These are phyloP conservation scores for Penaeus chinensis DNA, from an alignment of 1,140 invertebrate genomes.

Conservation along the genomic window DNA sequence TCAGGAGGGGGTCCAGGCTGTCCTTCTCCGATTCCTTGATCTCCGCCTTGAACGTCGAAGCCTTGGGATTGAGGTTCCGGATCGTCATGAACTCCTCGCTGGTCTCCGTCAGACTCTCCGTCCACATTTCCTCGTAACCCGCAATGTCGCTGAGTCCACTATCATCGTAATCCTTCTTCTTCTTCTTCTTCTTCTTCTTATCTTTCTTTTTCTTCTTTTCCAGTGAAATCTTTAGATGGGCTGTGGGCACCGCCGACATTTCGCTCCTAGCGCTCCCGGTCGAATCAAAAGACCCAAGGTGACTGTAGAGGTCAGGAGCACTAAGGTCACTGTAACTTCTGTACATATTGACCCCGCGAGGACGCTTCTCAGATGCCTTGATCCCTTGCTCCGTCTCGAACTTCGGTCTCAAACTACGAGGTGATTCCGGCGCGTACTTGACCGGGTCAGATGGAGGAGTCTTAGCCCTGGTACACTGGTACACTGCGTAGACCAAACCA, in stretches of 20 bases:
- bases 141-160: not conserved
- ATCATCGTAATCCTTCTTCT: not conserved
- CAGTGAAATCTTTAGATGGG: not conserved
- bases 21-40: conserved; percentile 12
- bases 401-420: conserved; percentile 11
- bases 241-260: not conserved
- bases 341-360: conserved; percentile 49
- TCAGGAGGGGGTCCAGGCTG: conserved; percentile 26
- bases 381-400: conserved; percentile 37
- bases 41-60: conserved; percentile 23
- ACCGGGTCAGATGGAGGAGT: not conserved
- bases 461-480: conserved; percentile 2
- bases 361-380: conserved; percentile 13
- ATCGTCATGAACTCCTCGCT: conserved; percentile 31
- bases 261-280: not conserved
- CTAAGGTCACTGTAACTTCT: conserved; percentile 47
- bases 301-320: conserved; percentile 29
- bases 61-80: conserved; percentile 7
- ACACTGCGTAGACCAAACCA: conserved; percentile 23
- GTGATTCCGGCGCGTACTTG: conserved; percentile 9
- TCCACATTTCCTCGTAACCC: conserved; percentile 19
- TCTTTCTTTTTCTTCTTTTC: not conserved
- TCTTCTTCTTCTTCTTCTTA: conserved; percentile 4
- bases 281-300: not conserved
- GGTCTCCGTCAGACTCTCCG: conserved; percentile 6